These are phyloP conservation scores for Leptopilina myrica DNA, from an alignment of 2,888 invertebrate genomes.

Conservation along the genomic window DNA sequence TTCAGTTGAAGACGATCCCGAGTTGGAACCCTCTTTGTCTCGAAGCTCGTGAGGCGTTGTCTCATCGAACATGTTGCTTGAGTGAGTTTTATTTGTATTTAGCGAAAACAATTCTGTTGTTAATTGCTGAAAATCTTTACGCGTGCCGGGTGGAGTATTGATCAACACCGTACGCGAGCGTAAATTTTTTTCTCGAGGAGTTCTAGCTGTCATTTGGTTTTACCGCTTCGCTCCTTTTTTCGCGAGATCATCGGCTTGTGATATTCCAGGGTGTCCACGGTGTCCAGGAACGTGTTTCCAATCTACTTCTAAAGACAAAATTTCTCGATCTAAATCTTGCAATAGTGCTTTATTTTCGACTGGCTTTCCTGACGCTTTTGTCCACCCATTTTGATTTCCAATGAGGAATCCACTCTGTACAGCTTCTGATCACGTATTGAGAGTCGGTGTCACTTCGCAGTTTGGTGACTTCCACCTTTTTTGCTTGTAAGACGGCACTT, in stretches of 20 bases:
- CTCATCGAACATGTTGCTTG: no score
- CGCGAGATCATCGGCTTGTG: background rate
- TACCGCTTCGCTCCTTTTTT: background rate
- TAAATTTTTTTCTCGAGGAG: background rate
- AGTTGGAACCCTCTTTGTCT: no score
- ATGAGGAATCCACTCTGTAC: background rate
- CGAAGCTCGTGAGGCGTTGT: no score
- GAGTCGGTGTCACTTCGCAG: background rate
- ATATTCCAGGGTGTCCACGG: background rate
- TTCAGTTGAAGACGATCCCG: no score
- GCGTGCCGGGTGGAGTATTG: no score
- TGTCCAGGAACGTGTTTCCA: background rate
- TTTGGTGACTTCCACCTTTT: background rate
- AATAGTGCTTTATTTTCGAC: background rate
- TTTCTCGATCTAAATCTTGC: background rate
- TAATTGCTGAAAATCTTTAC: background rate
- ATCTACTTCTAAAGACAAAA: background rate
- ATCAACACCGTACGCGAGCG: no score
- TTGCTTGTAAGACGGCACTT: background rate
- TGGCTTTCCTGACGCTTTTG: background rate
- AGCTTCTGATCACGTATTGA: background rate
- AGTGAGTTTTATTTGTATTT: no score
- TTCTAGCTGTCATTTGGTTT: background rate
- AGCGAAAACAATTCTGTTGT: no score
- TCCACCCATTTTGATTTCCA: background rate